These are phyloP conservation scores for Cranoglanis bouderius DNA, from an alignment of 2,113 vertebrate genomes.

Conservation along the genomic window DNA sequence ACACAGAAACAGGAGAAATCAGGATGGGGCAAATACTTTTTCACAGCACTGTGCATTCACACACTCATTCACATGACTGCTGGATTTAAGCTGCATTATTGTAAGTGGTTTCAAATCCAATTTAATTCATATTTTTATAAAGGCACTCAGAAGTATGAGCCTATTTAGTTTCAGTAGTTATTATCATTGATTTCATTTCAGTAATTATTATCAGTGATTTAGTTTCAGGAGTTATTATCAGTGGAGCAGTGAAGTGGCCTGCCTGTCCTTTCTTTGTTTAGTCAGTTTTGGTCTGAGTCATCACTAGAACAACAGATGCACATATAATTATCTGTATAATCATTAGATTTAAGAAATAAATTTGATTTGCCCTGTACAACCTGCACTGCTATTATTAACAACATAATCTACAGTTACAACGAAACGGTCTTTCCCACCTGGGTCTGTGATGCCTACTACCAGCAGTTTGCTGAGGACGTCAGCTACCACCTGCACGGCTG, in stretches of 20 bases:
- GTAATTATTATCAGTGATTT: no score
- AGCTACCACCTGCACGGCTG: slow-evolving; percentile 94
- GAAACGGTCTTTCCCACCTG: slow-evolving; percentile 74
- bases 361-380: background rate
- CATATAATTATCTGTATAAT: background rate
- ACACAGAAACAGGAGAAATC: no score
- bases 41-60: background rate
- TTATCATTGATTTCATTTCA: no score
- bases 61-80: background rate
- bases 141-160: background rate
- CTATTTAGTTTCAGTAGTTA: no score
- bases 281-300: background rate
- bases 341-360: background rate
- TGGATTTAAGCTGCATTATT: background rate
- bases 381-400: background rate
- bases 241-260: background rate
- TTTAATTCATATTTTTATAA: background rate
- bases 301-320: background rate
- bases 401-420: background rate
- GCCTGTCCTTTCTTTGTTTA: background rate
- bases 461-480: slow-evolving; percentile 97
- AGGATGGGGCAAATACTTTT: background rate
- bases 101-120: background rate
- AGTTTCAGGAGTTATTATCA: no score
- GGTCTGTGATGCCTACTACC: slow-evolving; percentile 97